Conservation (phyloP, 2,113 vertebrate genomes). For the Pseudorectes ferrugineus region DNA sequence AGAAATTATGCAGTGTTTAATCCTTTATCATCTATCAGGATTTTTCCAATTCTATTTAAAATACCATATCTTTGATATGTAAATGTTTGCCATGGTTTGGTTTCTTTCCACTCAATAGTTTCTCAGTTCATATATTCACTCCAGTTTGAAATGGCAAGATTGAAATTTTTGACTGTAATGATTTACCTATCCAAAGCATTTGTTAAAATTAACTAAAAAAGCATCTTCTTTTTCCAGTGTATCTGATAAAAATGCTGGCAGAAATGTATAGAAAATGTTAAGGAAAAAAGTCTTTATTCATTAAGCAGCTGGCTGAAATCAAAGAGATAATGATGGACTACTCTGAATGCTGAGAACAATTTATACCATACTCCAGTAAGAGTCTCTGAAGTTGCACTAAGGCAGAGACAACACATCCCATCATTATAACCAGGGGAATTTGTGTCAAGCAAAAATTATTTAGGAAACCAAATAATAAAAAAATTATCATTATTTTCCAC, state of each 20-base stretch:
- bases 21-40: neutral
- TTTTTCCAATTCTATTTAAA: neutral
- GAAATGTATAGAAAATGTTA: neutral
- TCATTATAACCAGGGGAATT: neutral
- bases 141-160: neutral
- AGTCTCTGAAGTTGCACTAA: neutral
- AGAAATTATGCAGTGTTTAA: neutral
- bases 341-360: neutral
- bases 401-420: neutral
- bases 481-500: neutral
- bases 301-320: neutral
- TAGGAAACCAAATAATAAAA: neutral
- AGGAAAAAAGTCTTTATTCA: neutral
- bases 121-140: neutral
- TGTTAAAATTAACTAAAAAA: neutral
- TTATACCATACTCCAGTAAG: neutral
- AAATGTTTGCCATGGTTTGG: neutral
- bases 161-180: neutral
- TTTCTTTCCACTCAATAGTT: neutral
- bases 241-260: neutral
- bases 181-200: neutral
- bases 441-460: neutral
- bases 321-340: neutral
- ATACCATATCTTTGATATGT: neutral
- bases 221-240: neutral